Percentiles rank a stretch among this genome's conserved stretches.
These are phyloP conservation scores for Chrysotoxum bicinctum DNA, from an alignment of 2,888 invertebrate species.

Conservation along the genomic window DNA sequence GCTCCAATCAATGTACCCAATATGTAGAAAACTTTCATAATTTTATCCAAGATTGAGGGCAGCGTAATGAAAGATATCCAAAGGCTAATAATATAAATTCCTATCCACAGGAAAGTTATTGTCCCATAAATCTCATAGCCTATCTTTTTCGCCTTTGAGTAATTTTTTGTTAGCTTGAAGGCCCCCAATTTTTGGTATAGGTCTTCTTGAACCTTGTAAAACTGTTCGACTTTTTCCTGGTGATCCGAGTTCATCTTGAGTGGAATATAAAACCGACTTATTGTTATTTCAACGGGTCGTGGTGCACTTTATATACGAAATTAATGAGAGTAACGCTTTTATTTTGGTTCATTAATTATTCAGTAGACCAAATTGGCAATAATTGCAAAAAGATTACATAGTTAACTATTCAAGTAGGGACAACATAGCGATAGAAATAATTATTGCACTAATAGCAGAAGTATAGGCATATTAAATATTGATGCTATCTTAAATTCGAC, in stretches of 20 bases:
- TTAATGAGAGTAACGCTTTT: neutral
- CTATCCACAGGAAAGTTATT: neutral
- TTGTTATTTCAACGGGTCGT: neutral
- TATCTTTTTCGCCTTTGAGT: neutral
- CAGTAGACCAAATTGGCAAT: neutral
- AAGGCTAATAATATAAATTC: neutral
- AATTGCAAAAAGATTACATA: conserved; percentile 2
- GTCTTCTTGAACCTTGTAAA: neutral
- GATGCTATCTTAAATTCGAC: neutral
- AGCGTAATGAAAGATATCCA: conserved; percentile 15
- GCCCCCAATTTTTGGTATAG: neutral
- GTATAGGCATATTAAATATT: neutral
- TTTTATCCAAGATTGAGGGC: conserved; percentile 35
- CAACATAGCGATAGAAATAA: neutral
- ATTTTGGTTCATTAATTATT: conserved; percentile 22
- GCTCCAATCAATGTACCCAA: conserved; percentile 10
- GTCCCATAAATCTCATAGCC: neutral
- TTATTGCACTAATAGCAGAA: neutral
- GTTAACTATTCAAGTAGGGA: neutral
- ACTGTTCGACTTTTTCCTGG: conserved; percentile 7
- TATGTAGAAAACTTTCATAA: conserved; percentile 23
- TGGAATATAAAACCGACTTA: neutral
- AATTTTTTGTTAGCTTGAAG: neutral
- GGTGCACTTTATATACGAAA: neutral
- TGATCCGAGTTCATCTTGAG: neutral